A percentile compares a stretch with the other conserved stretches of the same genome.
Evolutionary conservation across 64 coral and sea anemone genomes (phyloP).

Genomic region (Montipora cactus): DNA sequence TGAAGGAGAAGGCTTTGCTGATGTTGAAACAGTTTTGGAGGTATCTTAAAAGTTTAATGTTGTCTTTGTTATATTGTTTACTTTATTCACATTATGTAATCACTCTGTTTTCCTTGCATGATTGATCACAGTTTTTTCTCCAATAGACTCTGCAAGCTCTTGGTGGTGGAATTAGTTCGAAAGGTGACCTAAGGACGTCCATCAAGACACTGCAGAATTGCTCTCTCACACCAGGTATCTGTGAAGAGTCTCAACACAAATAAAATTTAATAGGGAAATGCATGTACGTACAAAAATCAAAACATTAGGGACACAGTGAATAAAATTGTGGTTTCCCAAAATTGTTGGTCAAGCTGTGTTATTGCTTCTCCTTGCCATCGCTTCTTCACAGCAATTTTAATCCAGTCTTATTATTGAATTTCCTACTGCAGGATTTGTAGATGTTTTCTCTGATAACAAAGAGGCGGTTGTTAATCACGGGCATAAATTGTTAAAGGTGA

Average conservation of each 20-base stretch:
- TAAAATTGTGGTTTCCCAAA: background rate
- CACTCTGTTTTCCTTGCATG: background rate
- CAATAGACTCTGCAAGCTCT: conserved; percentile 79
- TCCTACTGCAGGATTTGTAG: conserved; percentile 66
- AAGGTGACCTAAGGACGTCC: conserved; percentile 88
- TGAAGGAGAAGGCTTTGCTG: conserved; percentile 90
- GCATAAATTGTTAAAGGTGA: conserved; percentile 67
- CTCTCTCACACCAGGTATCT: conserved; percentile 88
- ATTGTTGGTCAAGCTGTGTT: too few species aligned
- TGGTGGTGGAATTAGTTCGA: conserved; percentile 81
- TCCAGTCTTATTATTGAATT: too few species aligned
- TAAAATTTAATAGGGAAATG: background rate
- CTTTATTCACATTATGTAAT: too few species aligned
- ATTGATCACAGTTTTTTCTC: too few species aligned
- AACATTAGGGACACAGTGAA: too few species aligned
- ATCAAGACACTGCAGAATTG: conserved; percentile 91
- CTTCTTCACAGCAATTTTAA: background rate
- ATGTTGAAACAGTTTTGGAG: conserved; percentile 92
- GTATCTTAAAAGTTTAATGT: background rate
- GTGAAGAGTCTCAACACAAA: background rate
- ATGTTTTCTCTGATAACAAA: conserved; percentile 73
- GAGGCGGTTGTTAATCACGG: conserved; percentile 74
- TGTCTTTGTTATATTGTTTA: background rate
- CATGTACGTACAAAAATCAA: too few species aligned
- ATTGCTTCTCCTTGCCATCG: too few species aligned